phyloP scores from a whole-genome alignment of 2,797 vertebrate species.

The Hemitrygon akajei region DNA sequence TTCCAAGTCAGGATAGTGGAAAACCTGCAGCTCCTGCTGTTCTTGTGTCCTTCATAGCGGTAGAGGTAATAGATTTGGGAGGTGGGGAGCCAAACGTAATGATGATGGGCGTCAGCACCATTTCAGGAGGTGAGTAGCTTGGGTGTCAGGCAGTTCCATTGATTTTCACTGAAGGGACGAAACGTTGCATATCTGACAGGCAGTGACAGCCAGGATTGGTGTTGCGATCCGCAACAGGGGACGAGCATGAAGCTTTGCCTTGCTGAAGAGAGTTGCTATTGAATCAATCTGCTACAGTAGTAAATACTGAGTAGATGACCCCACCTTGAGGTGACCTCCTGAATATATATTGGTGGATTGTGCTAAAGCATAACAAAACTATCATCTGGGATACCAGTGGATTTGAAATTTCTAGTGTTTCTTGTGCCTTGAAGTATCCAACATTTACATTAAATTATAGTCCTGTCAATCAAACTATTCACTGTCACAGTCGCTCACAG shows the following conservation, averaged over 20 bases:
- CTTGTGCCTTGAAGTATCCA: too few relatives aligned
- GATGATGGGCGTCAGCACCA: too few relatives aligned
- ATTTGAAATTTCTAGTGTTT: background rate
- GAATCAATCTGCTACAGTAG: background rate
- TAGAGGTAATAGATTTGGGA: too few relatives aligned
- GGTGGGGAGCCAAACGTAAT: too few relatives aligned
- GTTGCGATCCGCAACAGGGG: too few relatives aligned
- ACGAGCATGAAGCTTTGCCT: too few relatives aligned
- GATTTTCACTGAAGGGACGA: background rate
- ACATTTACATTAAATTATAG: background rate
- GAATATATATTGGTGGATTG: background rate
- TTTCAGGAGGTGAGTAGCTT: background rate
- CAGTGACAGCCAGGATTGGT: background rate
- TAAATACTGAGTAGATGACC: background rate
- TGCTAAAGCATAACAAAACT: background rate
- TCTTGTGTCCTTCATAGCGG: too few relatives aligned
- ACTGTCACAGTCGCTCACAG: background rate
- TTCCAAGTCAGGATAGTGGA: too few relatives aligned
- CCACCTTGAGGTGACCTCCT: background rate
- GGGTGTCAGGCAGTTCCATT: background rate
- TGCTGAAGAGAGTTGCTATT: too few relatives aligned
- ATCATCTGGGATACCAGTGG: background rate
- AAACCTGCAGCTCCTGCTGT: too few relatives aligned
- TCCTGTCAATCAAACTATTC: too few relatives aligned
- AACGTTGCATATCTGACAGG: background rate